Evolutionary conservation across 1,140 invertebrate species (phyloP), one percentile per base, ranked within the genome.

Genomic region (Hirudo medicinalis): DNA sequence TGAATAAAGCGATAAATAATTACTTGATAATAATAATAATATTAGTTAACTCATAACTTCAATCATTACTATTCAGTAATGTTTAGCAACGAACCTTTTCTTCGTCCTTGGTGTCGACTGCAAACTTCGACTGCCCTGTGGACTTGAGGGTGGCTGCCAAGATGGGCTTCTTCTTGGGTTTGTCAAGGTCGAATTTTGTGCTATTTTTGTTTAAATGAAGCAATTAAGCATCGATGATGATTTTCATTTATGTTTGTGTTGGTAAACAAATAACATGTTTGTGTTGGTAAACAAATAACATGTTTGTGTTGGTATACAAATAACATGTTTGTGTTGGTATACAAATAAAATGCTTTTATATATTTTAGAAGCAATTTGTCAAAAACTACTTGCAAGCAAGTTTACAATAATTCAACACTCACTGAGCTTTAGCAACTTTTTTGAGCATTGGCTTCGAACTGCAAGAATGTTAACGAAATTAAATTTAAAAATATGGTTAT

Each of bases 121-220:
- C 94, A 87, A 96, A 97, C 85, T 97, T 94, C 87, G 95, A 96
- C 89, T 96, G 95, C 86, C 96, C 95, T 77, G 97, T 92, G 79
- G 92, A 90, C 85, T 98, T 98, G 80, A 99, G 87, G n/a, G n/a
- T 70, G 43, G 69, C 69, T 53, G 49, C 25, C 19, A 53, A 54
- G 36, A 53, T 70, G 36, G 27, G 69, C 49, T 70, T 70, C n/a
- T 49, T 70, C 43, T 70, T 70, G 19, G 69, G 22, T 63, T 63
- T 63, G 29, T 63, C 57, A 32, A 63, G 57, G 29, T 63, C 57
- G 57, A 63, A 63, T 63, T 63, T 63, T 15, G 57, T 63, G 57
- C 57, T 63, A 15, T 22, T 63, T 4, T 63, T 49, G 1, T 49
- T 49, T 5, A 49, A 49, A 17, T 5, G 15, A 15, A 49, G 11